Evolutionary conservation across 2,888 invertebrate genomes (phyloP), one percentile per base, ranked within the genome.

Genomic region (Aphodius granarius): DNA sequence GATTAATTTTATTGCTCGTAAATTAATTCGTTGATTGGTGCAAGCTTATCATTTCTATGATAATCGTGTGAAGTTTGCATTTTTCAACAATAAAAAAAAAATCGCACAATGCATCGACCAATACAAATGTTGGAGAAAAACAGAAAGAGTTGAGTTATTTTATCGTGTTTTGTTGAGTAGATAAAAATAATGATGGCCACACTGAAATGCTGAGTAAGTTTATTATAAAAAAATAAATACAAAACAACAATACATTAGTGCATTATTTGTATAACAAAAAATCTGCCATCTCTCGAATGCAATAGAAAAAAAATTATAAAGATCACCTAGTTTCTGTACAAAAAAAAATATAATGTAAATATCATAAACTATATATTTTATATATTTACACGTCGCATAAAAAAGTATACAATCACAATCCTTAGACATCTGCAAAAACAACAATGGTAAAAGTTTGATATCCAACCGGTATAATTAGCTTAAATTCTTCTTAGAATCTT

Each of bases 401-500:
- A 43, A 43, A 65, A 65, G 19, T 1, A 13, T 13, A 43, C 13
- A 43, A 9, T 43, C 43, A 43, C 43, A 13, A 43, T 43, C 43
- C 43, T 6, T 43, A 43, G 13, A 9, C 43, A 43, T 43, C 43
- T 43, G 43, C 43, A 13, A n/a, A n/a, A 43, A 43, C 43, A 43
- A 43, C 43, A 43, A 9, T 3, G 43, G 43, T 43, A 43, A 15
- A 15, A 19, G n/a, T n/a, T 18, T 21, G 20, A 19, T 68, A 68
- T 68, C 22, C 16, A 19, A 19, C n/a, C n/a, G 15, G 18, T 68
- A 21, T 19, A 18, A 19, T 18, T 6, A 68, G 19, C 43, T 43
- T 43, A 43, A 5, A 6, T 23, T 6, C 3, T 68, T 16, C 5
- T 64, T 74, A 73, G 22, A 74, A 74, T 19, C 20, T 68, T 68